Percentiles rank a stretch among this genome's conserved stretches.
Conservation (phyloP, 2,888 invertebrate genomes). For the Megalurothrips usitatus region DNA sequence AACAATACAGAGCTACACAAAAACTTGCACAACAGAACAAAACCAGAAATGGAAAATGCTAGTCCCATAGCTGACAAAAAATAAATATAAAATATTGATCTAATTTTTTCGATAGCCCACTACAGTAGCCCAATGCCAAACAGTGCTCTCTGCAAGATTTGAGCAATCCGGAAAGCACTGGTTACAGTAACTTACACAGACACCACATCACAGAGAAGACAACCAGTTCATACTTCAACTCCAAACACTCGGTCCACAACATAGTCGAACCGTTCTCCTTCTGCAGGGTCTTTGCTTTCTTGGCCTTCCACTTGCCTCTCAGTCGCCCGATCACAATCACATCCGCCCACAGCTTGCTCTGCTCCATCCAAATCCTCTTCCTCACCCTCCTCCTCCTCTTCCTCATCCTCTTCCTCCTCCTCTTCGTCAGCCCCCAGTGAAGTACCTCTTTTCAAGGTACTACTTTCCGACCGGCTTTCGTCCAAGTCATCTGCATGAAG, state of each 20-base stretch:
- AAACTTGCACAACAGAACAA: background rate
- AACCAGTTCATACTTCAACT: slow-evolving; percentile 66
- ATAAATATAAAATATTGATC: slow-evolving; percentile 20
- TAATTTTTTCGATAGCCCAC: background rate
- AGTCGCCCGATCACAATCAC: slow-evolving; percentile 43
- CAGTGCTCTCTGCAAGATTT: background rate
- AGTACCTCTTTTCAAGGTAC: slow-evolving; percentile 37
- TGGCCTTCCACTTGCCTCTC: slow-evolving; percentile 30
- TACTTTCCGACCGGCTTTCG: slow-evolving; percentile 35
- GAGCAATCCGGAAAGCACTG: slow-evolving; percentile 1
- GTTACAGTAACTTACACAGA: background rate
- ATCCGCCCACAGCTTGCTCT: slow-evolving; percentile 40
- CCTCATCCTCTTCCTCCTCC: slow-evolving; percentile 35
- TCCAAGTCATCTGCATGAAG: slow-evolving; percentile 36
- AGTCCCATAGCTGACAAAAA: background rate
- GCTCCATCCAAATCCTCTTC: slow-evolving; percentile 35
- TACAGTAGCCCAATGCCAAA: background rate
- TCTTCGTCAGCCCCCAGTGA: slow-evolving; percentile 36
- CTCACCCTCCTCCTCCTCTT: slow-evolving; percentile 35
- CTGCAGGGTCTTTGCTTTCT: slow-evolving; percentile 34
- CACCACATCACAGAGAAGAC: slow-evolving; percentile 26
- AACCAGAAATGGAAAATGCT: background rate
- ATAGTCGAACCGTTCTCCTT: slow-evolving; percentile 65
- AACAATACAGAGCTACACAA: background rate
- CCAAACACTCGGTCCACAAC: slow-evolving; percentile 78